Conservation (phyloP, 2,888 invertebrate genomes). For the Tetheella fluctuosa region DNA sequence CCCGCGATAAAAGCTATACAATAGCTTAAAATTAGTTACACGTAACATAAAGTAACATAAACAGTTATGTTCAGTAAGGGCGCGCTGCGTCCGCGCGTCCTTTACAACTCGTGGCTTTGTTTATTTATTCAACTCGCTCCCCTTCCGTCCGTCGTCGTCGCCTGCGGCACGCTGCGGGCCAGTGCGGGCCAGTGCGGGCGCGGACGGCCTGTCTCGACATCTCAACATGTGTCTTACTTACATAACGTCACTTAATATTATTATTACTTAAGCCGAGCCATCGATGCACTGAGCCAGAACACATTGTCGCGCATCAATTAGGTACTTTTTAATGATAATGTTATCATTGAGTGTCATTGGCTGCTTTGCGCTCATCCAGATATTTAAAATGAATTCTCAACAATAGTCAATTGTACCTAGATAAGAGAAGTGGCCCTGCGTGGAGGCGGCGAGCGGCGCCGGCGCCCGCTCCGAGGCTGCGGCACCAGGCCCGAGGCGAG, state of each 20-base stretch:
- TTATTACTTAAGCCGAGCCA: neutral
- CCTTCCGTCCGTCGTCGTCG: too few relatives aligned
- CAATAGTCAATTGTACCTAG: too few relatives aligned
- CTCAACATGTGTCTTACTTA: neutral
- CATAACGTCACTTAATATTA: neutral
- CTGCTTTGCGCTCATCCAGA: neutral
- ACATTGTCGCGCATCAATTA: too few relatives aligned
- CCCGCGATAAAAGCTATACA: too few relatives aligned
- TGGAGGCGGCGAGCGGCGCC: neutral
- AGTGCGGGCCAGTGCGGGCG: too few relatives aligned
- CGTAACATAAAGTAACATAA: too few relatives aligned
- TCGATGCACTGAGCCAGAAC: neutral
- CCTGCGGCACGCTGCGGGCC: too few relatives aligned
- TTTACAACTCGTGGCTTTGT: constrained; percentile 22
- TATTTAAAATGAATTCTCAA: neutral
- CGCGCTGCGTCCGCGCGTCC: constrained; percentile 9
- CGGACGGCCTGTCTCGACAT: too few relatives aligned
- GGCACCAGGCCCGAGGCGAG: neutral
- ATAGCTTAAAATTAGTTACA: too few relatives aligned
- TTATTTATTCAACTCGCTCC: constrained; percentile 33
- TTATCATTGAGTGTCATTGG: neutral
- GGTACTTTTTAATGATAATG: too few relatives aligned
- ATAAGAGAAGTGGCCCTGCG: neutral
- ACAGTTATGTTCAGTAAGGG: constrained; percentile 8
- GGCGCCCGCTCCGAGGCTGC: too few relatives aligned